phyloP scores from a whole-genome alignment of 2,797 vertebrate species.

The Schizothorax lantsangensis region DNA sequence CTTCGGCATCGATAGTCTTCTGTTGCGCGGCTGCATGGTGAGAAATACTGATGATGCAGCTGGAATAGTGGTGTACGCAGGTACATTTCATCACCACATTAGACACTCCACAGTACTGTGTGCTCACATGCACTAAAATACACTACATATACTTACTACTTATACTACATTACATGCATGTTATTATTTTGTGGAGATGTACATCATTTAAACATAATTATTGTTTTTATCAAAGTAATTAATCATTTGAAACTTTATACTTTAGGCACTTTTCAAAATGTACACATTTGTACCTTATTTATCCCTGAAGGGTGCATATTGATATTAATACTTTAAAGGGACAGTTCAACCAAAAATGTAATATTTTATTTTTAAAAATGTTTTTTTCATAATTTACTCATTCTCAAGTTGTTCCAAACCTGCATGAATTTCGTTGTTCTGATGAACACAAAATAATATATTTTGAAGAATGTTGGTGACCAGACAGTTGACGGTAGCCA shows the following conservation, averaged over 20 bases:
- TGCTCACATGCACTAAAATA: neutral
- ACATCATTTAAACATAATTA: neutral
- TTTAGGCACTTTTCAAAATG: neutral
- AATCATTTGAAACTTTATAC: neutral
- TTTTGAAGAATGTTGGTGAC: neutral
- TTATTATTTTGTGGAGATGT: neutral
- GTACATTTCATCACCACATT: constrained; percentile 70
- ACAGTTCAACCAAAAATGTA: no score
- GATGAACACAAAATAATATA: neutral
- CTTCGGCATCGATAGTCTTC: constrained; percentile 88
- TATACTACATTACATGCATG: neutral
- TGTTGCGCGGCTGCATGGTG: constrained; percentile 92
- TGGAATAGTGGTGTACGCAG: constrained; percentile 95
- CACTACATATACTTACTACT: no score
- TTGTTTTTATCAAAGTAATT: neutral
- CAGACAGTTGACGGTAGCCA: neutral
- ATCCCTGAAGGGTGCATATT: no score
- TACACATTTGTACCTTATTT: neutral
- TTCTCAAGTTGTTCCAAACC: neutral
- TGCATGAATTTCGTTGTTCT: neutral
- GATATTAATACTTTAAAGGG: no score
- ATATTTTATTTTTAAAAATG: no score
- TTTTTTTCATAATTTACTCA: no score
- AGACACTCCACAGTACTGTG: neutral
- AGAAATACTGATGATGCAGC: constrained; percentile 87